Evolutionary conservation across 2,797 vertebrate genomes (phyloP).

Genomic region (Serranus cabrilla): DNA sequence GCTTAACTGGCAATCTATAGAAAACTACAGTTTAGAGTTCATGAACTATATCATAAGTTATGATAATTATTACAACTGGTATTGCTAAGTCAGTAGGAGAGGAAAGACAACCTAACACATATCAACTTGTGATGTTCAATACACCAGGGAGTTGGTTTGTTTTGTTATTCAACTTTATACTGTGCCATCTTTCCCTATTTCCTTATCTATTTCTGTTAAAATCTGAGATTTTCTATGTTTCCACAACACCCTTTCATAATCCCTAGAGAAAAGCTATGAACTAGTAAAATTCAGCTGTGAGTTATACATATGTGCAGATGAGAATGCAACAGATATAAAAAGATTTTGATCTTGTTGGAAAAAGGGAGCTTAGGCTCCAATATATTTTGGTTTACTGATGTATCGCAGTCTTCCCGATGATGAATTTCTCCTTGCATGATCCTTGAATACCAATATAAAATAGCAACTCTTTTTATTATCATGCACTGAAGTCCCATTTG

Average conservation of each 20-base stretch:
- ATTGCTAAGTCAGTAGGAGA: neutral
- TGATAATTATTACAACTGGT: neutral
- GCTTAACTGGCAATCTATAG: neutral
- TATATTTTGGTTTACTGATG: constrained; percentile 6
- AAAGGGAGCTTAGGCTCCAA: constrained; percentile 1
- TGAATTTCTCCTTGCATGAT: constrained; percentile 7
- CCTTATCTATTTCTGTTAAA: neutral
- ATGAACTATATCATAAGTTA: neutral
- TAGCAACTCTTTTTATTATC: neutral
- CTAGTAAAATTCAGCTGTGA: constrained; percentile 1
- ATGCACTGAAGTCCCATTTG: constrained; percentile 7
- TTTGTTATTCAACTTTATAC: constrained; percentile 2
- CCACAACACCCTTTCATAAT: neutral
- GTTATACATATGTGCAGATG: neutral
- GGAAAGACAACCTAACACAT: neutral
- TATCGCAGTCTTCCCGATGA: constrained; percentile 5
- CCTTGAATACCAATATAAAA: constrained; percentile 12
- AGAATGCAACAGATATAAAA: constrained; percentile 16
- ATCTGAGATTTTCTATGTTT: neutral
- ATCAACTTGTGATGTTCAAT: neutral
- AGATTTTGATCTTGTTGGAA: constrained; percentile 5
- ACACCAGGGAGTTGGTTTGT: neutral
- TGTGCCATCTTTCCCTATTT: neutral
- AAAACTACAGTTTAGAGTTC: neutral
- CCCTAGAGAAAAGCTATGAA: constrained; percentile 7